Evolutionary conservation across 2,113 vertebrate species (phyloP).

Genomic region (Callaeas wilsoni): DNA sequence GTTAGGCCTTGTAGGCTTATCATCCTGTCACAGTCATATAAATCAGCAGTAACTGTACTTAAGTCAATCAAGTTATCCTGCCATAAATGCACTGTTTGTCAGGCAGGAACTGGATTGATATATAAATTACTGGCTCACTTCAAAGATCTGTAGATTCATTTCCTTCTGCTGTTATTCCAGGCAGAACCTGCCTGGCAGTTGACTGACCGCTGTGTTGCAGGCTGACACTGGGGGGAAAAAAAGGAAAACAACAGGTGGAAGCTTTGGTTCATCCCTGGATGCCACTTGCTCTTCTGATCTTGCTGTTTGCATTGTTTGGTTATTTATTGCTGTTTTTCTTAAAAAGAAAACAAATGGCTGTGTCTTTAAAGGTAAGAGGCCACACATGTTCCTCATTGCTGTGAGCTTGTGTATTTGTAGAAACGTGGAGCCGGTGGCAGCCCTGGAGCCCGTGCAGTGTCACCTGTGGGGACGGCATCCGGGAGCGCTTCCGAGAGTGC

Average conservation of each 20-base stretch:
- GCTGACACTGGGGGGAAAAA: not conserved
- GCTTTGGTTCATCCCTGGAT: not conserved
- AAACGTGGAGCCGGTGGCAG: constrained; percentile 87
- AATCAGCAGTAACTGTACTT: constrained; percentile 22
- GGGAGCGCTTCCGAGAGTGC: constrained; percentile 85
- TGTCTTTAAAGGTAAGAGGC: not conserved
- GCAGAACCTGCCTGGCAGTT: not conserved
- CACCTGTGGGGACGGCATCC: constrained; percentile 87
- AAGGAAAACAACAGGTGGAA: not conserved
- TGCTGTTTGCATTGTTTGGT: not conserved
- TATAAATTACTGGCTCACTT: not conserved
- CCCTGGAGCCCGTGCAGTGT: constrained; percentile 90
- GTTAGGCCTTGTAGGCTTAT: not conserved
- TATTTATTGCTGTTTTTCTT: not conserved
- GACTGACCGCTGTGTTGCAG: not conserved
- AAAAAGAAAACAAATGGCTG: not conserved
- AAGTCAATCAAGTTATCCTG: not conserved
- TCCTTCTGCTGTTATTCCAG: constrained; percentile 18
- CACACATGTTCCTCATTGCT: not conserved
- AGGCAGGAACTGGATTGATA: not conserved
- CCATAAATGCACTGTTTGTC: not conserved
- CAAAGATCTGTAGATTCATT: constrained; percentile 28
- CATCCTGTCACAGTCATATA: not conserved
- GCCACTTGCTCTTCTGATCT: not conserved
- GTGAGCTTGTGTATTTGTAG: constrained; percentile 67